Conservation (phyloP, 2,797 vertebrate species). For the Melanotaenia parkinsoni region DNA sequence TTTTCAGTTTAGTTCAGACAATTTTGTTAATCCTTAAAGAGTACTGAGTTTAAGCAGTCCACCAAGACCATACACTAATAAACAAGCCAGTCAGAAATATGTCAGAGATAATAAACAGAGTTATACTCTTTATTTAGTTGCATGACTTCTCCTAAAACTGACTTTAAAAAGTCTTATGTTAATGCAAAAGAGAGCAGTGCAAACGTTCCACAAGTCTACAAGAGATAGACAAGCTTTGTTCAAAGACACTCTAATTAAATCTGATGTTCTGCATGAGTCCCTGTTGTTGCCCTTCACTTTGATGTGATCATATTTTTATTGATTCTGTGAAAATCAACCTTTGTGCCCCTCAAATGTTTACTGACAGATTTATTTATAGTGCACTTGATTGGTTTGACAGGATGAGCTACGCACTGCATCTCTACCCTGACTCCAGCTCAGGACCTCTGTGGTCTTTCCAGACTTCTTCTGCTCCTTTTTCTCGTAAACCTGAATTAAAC, state of each 20-base stretch:
- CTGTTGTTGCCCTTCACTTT: constrained; percentile 27
- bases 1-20: too few species aligned
- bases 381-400: constrained; percentile 6
- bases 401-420: background rate
- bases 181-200: background rate
- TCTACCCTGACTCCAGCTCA: background rate
- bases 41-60: too few species aligned
- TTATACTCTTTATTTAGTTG: too few species aligned
- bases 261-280: constrained; percentile 23
- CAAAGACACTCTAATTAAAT: constrained; percentile 30
- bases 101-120: too few species aligned
- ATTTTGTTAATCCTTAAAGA: too few species aligned
- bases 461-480: background rate
- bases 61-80: too few species aligned
- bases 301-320: constrained; percentile 55
- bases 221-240: background rate
- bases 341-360: constrained; percentile 15
- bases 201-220: background rate
- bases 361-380: constrained; percentile 38
- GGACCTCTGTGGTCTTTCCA: background rate
- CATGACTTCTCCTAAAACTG: background rate
- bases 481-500: background rate
- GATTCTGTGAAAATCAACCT: constrained; percentile 50
- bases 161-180: background rate
- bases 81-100: too few species aligned